Evolutionary conservation across 2,888 invertebrate species (phyloP), one percentile per base, ranked within the genome.

Genomic region (Chaetogeoica ovagalla): DNA sequence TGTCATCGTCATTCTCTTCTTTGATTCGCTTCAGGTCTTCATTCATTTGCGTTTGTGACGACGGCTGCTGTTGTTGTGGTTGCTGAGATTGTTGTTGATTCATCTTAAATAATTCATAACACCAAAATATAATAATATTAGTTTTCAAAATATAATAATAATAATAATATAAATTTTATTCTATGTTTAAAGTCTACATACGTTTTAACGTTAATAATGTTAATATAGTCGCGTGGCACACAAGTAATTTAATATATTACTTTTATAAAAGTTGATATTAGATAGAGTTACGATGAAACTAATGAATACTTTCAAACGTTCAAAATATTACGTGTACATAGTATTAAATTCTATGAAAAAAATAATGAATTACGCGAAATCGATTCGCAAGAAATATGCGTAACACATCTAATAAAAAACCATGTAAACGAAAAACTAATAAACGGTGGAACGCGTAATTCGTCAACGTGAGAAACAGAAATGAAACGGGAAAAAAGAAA

Each of bases 1-100:
- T 39, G 39, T 79, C 81, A 7, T 82, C 68, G 17, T 77, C 73
- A 52, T 17, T 75, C 52, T 66, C 19, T 62, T 81, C 68, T 30
- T 21, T 62, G 19, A 62, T 23, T 55, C 52, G 37, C 39, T 79
- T 79, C 63, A 69, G 62, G 6, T 79, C 70, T 5, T 79, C 77
- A 19, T 70, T 63, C 0, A 52, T 52, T 79, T 77, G 77, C 11
- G 77, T 21, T 55, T 70, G 69, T 23, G 60, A 15, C 23, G 52
- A 15, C 21, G 43, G 19, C 39, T 52, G 48, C 15, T 62, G 59
- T 11, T 60, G 71, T 2, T 72, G 72, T 8, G 19, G 70, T 0
- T 43, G 21, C 17, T 74, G 72, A 48, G 60, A 60, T 6, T 60
- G 72, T 43, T 73, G 74, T 13, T 75, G 75, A 75, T 75, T 75